A percentile compares a stretch with the other conserved stretches of the same genome.
Evolutionary conservation across 2,113 vertebrate species (phyloP).

Genomic region (Diphyllodes magnificus): DNA sequence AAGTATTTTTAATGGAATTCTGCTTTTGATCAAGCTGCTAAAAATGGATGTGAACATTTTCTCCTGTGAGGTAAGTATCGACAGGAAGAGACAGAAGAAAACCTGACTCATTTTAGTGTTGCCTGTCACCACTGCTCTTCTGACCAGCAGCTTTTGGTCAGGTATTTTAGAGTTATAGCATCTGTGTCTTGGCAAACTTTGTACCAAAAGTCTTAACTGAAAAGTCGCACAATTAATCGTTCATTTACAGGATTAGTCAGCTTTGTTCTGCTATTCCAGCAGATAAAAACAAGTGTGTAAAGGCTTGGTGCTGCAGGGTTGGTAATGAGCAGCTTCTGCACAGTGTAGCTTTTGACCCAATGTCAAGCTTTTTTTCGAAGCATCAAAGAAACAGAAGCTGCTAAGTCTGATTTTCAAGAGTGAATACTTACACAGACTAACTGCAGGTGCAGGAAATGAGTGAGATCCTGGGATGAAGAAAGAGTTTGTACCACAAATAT

Average conservation of each 20-base stretch:
- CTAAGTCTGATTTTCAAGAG: not conserved
- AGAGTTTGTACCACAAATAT: not conserved
- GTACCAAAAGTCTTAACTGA: not conserved
- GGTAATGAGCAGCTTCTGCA: not conserved
- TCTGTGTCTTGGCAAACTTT: not conserved
- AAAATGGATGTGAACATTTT: conserved; percentile 53
- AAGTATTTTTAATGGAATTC: not conserved
- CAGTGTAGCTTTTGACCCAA: not conserved
- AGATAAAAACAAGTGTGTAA: not conserved
- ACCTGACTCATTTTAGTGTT: not conserved
- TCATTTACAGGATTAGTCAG: not conserved
- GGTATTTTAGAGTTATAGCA: not conserved
- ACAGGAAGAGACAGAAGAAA: not conserved
- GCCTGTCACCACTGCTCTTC: not conserved
- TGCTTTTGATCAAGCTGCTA: conserved; percentile 6
- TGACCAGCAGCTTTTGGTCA: not conserved
- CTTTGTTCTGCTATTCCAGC: not conserved
- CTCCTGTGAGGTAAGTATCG: conserved; percentile 30
- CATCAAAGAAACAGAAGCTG: not conserved
- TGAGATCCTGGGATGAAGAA: not conserved
- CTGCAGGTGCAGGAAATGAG: not conserved
- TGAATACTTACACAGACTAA: not conserved
- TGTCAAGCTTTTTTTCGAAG: not conserved
- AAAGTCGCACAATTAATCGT: not conserved
- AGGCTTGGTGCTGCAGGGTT: not conserved